phyloP scores from a whole-genome alignment of 2,113 vertebrate genomes.

The Merops nubicus region DNA sequence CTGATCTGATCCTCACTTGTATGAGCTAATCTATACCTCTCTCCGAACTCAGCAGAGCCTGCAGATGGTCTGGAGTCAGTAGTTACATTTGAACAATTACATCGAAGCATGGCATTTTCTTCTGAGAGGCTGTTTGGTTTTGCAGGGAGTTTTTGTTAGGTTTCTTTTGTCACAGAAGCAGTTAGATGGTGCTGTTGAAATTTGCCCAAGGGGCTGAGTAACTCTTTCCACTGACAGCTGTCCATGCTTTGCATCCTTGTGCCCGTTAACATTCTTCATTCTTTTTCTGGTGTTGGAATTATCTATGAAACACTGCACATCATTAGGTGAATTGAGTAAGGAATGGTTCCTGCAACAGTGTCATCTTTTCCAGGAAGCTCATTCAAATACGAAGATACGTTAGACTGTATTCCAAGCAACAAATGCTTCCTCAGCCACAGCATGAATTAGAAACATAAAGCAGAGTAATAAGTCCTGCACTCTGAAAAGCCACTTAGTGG shows the following conservation, averaged over 20 bases:
- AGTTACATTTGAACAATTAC: background rate
- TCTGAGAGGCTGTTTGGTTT: background rate
- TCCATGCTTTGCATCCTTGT: background rate
- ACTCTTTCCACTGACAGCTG: background rate
- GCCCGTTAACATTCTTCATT: background rate
- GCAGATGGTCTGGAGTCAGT: background rate
- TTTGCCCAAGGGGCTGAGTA: background rate
- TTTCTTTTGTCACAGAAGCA: background rate
- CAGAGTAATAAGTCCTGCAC: constrained; percentile 8
- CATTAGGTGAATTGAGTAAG: background rate
- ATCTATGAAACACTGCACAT: background rate
- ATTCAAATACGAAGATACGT: background rate
- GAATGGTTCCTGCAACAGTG: background rate
- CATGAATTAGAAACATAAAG: background rate
- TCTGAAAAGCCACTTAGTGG: background rate
- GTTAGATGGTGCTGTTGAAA: background rate
- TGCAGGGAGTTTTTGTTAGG: background rate
- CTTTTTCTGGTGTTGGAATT: background rate
- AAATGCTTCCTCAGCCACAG: background rate
- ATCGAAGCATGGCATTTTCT: background rate
- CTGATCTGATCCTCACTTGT: background rate
- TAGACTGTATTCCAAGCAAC: background rate
- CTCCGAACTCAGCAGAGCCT: background rate
- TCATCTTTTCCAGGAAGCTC: background rate
- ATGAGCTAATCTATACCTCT: background rate